phyloP scores from a whole-genome alignment of 2,888 invertebrate genomes.

The Leptinotarsa rubiginosa region DNA sequence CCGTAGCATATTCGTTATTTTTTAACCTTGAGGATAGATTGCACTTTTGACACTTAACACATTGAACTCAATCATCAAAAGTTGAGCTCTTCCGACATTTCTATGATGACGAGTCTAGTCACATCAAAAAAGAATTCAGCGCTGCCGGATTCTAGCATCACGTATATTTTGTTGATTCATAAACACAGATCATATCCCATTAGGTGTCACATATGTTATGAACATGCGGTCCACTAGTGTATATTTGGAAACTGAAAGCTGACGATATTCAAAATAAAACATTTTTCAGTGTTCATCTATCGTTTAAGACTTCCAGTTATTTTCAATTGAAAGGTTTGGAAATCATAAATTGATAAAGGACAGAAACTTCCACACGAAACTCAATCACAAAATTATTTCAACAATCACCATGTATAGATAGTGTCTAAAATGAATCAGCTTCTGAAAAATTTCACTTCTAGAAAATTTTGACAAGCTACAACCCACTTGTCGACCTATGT shows the following conservation, averaged over 20 bases:
- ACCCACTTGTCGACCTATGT: no score
- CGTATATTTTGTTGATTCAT: background rate
- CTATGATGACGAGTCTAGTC: background rate
- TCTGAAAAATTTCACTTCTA: no score
- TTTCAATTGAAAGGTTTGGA: no score
- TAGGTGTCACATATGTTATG: background rate
- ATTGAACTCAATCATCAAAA: background rate
- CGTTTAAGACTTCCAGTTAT: no score
- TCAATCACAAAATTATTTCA: no score
- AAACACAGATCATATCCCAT: background rate
- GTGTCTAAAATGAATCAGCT: no score
- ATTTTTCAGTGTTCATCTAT: no score
- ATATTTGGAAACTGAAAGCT: background rate
- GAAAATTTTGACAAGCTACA: no score
- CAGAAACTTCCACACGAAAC: no score
- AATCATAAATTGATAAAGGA: no score
- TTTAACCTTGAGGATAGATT: constrained; percentile 36
- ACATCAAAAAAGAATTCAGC: background rate
- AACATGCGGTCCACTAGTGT: constrained; percentile 6
- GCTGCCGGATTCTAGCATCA: background rate
- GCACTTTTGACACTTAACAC: constrained; percentile 31
- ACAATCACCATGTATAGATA: no score
- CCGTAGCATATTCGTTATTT: constrained; percentile 47
- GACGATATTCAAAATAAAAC: background rate
- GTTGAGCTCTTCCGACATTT: constrained; percentile 1